Base-by-base conservation (phyloP, 2,888 invertebrate species). In the Coremacera marginata region DNA sequence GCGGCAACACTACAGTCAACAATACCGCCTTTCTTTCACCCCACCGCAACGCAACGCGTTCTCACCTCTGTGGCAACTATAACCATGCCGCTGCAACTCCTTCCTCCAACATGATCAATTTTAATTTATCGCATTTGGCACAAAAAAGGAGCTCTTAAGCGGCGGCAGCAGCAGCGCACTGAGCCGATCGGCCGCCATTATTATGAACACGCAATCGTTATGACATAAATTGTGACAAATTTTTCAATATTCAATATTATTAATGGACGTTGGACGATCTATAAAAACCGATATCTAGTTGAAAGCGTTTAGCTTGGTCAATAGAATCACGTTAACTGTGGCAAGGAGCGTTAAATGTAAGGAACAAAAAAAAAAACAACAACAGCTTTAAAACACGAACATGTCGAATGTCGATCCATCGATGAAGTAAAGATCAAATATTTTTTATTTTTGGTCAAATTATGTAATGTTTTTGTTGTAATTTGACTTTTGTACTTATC, bases 291-390 rank as follows among this genome's bases (percentile, higher is more conserved):
- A 55, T 55, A 55, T 22, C 19, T 55, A 55, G 78, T 44, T 37
- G 68, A 7, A 68, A 84, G 81, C 84, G 80, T 82, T 85, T 82
- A 80, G 84, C 85, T 81, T 84, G 81, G 84, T 81, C 84, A 77
- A 78, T 70, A 55, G 55, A 55, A 19, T 22, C 19, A 25, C 27
- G 63, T 31, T n/a, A 19, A 22, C 16, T n/a, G 14, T n/a, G 63
- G 62, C 1, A 31, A 63, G 14, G 31, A 27, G 37, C 44, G 44
- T 44, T 44, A 44, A 11, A 44, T 11, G 44, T 11, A 44, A 44
- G 11, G 14, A 11, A 44, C 11, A 14, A 44, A 44, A 44, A 44
- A 44, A 44, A 44, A 44, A 37, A 3, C 25, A 63, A 63, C 27
- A 63, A 27, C 34, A 63, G 83, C 84, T 81, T 84, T 82, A 44